Base-by-base conservation (phyloP, 2,888 invertebrate species). In the Hedya salicella region DNA sequence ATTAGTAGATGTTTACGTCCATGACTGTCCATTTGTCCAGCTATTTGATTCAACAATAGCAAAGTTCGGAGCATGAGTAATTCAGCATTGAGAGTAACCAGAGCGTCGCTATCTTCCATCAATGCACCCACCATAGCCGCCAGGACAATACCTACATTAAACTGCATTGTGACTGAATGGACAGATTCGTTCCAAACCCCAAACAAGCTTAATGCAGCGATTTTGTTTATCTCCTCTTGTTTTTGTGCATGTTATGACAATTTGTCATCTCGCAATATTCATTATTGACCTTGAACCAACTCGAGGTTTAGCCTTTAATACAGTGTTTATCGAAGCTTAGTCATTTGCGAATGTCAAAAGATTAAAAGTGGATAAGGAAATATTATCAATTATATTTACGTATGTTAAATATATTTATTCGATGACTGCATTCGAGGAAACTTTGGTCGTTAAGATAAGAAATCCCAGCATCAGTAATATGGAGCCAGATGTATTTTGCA, bases 61-160 rank as follows among this genome's bases (percentile, higher is more conserved):
- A 25, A 52, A 59, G 64, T 30, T 62, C 44, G 54, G 16, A 53
- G 46, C 54, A 59, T 65, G 46, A 65, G 59, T 44, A 53, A 60
- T 66, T 66, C 65, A 64, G 49, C 59, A 66, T 53, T 40, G 53
- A 44, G 32, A 40, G 40, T 19, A 39, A 60, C 17, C 53, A 48
- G 60, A 66, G 53, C 65, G 65, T 39, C 30, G 48, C 65, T 53
- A 66, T 66, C 65, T 52, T 32, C 40, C 40, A 66, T 53, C 65
- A n/a, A 53, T 60, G 65, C 65, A 66, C 44, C 48, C 13, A 39
- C 52, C 59, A 50, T 63, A 42, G 63, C 54, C n/a, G 32, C 50
- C n/a, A 42, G 44, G 64, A 52, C 59, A 36, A 59, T 52, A 17
- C 36, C 9, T 36, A 64, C 21, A 36, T 50, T 44, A 44, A 63